Conservation (phyloP, 2,113 vertebrate genomes). For the Regulus satrapa region DNA sequence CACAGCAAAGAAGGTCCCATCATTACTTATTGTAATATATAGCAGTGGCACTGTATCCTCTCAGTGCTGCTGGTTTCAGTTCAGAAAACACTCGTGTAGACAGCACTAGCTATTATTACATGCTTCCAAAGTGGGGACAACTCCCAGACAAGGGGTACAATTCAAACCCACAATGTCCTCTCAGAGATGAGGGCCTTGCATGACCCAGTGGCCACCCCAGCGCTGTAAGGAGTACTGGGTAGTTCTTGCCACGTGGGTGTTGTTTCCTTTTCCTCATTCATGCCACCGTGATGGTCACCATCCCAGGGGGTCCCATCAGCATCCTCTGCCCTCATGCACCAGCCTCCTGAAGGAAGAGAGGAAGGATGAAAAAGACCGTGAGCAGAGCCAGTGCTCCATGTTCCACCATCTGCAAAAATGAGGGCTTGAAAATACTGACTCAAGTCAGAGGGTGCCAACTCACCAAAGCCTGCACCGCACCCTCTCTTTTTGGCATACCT, state of each 20-base stretch:
- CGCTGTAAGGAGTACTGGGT: neutral
- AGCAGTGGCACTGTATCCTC: neutral
- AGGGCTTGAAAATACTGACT: constrained; percentile 46
- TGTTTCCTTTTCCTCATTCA: neutral
- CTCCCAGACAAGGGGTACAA: neutral
- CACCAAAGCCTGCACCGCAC: neutral
- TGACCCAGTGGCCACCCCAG: rapidly evolving
- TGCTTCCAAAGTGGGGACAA: neutral
- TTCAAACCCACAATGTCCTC: neutral
- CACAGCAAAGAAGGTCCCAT: neutral
- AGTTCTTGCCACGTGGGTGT: neutral
- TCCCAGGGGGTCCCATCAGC: neutral
- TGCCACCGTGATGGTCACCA: neutral
- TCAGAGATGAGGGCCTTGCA: neutral
- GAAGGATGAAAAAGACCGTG: neutral
- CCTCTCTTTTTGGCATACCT: constrained; percentile 34
- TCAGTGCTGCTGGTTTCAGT: neutral
- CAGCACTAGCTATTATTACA: neutral
- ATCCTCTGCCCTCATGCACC: no score
- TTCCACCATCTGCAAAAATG: constrained; percentile 9
- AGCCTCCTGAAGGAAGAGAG: neutral
- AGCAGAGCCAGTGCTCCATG: neutral
- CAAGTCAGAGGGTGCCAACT: constrained; percentile 29
- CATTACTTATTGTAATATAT: neutral
- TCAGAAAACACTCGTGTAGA: no score